Percentiles rank a stretch among this genome's conserved stretches.
phyloP scores from a whole-genome alignment of 2,797 vertebrate genomes.

The Erpetoichthys calabaricus region DNA sequence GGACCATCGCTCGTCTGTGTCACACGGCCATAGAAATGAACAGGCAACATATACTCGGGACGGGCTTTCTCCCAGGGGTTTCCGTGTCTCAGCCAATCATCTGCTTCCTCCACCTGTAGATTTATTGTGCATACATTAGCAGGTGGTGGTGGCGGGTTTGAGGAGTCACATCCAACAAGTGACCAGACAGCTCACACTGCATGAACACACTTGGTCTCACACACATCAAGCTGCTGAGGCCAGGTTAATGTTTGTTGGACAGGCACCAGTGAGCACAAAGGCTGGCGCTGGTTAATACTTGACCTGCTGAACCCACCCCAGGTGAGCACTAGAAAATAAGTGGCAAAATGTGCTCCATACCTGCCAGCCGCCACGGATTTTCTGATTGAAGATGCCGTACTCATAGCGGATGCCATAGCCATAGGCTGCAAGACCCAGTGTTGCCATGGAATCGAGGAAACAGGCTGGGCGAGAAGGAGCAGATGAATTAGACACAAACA shows the following conservation, averaged over 20 bases:
- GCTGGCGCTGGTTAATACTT: too few relatives aligned
- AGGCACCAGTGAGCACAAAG: too few relatives aligned
- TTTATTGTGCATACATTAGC: too few relatives aligned
- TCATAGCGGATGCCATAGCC: constrained; percentile 94
- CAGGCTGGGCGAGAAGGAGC: constrained; percentile 35
- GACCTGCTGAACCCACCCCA: too few relatives aligned
- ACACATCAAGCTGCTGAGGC: too few relatives aligned
- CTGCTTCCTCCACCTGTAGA: constrained; percentile 79
- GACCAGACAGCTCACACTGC: too few relatives aligned
- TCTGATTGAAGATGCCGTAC: constrained; percentile 97
- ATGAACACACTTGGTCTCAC: too few relatives aligned
- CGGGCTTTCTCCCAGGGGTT: constrained; percentile 97
- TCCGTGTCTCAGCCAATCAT: constrained; percentile 87
- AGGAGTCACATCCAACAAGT: too few relatives aligned
- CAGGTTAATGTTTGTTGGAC: too few relatives aligned
- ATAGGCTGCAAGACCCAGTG: constrained; percentile 83
- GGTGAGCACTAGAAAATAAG: too few relatives aligned
- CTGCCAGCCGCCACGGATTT: constrained; percentile 90
- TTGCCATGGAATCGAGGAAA: constrained; percentile 78
- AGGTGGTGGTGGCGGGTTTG: too few relatives aligned
- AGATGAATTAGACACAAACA: neutral
- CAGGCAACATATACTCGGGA: constrained; percentile 87
- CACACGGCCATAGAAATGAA: constrained; percentile 87
- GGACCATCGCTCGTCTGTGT: constrained; percentile 48
- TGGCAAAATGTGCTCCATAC: constrained; percentile 29